Evolutionary conservation across 2,888 invertebrate genomes (phyloP).

Genomic region (Folsomia candida): DNA sequence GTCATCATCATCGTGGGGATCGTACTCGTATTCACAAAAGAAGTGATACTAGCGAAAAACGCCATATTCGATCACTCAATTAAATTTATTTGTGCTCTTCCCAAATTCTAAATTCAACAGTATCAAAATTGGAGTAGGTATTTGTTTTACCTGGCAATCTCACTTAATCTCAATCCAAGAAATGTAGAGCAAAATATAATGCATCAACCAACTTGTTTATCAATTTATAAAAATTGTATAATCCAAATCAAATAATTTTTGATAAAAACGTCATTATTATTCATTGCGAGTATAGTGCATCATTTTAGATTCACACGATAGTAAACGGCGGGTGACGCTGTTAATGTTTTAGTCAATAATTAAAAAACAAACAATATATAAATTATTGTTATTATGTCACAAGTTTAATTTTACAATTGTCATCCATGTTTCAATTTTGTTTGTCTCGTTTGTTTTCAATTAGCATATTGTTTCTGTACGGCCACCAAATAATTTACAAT

Average conservation of each 20-base stretch:
- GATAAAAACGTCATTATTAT: background rate
- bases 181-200: background rate
- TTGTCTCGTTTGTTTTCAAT: no score
- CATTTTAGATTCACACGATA: background rate
- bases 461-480: no score
- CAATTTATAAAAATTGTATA: background rate
- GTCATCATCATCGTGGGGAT: slow-evolving; percentile 12
- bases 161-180: background rate
- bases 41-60: background rate
- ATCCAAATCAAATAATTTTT: background rate
- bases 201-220: no score
- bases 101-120: background rate
- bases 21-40: background rate
- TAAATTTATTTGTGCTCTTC: no score
- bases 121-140: background rate
- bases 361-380: no score
- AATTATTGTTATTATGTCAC: background rate
- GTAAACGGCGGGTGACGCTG: background rate
- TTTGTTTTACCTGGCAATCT: background rate
- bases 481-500: no score
- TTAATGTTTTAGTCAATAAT: background rate
- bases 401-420: background rate
- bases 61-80: background rate
- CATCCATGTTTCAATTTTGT: no score
- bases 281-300: background rate